These are phyloP conservation scores for Xestobium rufovillosum DNA, from an alignment of 2,888 invertebrate genomes.

Conservation along the genomic window DNA sequence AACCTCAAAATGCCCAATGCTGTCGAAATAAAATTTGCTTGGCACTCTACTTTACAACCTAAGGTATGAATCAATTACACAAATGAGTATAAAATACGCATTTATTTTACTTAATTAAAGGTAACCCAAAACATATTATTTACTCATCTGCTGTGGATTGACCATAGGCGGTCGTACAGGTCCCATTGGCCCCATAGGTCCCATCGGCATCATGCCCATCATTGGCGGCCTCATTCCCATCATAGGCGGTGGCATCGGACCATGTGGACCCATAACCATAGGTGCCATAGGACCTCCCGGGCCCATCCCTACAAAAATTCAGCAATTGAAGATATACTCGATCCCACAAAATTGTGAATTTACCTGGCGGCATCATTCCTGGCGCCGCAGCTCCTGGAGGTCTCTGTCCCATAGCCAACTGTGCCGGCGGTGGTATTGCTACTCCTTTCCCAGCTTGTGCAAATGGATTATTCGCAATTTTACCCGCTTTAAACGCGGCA, in stretches of 20 bases:
- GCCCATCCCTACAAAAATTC: constrained; percentile 37
- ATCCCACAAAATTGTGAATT: too few species aligned
- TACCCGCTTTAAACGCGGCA: constrained; percentile 95
- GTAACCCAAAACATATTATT: constrained; percentile 18
- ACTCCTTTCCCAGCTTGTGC: constrained; percentile 52
- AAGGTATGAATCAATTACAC: too few species aligned
- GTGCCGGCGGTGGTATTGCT: constrained; percentile 71
- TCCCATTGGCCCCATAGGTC: constrained; percentile 62
- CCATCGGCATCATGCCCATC: constrained; percentile 72
- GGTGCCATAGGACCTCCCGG: constrained; percentile 47
- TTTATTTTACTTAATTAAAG: too few species aligned
- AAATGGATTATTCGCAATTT: constrained; percentile 89
- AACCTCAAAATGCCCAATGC: too few species aligned
- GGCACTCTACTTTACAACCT: too few species aligned
- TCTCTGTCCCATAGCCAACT: constrained; percentile 57
- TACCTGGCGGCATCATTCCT: constrained; percentile 60
- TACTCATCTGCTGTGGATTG: constrained; percentile 62
- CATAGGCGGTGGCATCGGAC: constrained; percentile 73
- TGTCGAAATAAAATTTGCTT: too few species aligned
- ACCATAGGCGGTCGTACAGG: constrained; percentile 66
- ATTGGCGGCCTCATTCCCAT: constrained; percentile 75
- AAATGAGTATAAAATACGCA: too few species aligned
- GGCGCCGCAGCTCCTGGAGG: constrained; percentile 51
- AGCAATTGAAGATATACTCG: neutral
- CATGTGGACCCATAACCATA: constrained; percentile 63